A percentile compares a stretch with the other conserved stretches of the same genome.
These are phyloP conservation scores for Podarcis siculus DNA, from an alignment of 2,797 vertebrate genomes.

Conservation along the genomic window DNA sequence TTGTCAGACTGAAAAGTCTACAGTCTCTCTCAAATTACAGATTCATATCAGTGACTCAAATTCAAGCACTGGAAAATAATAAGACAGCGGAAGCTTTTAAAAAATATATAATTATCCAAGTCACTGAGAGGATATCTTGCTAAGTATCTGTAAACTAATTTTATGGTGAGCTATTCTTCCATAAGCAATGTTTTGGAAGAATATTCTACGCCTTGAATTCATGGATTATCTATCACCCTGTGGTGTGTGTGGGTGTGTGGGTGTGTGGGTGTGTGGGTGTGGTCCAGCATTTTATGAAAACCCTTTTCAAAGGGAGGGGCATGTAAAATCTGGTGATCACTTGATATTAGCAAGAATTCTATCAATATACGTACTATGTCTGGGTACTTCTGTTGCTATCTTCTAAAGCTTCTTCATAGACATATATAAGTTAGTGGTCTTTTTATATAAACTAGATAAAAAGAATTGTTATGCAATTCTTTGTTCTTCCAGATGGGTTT, in stretches of 20 bases:
- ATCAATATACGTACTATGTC: neutral
- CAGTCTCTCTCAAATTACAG: neutral
- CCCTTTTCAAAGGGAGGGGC: neutral
- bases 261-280: neutral
- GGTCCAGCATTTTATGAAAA: neutral
- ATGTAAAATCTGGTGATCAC: accelerated
- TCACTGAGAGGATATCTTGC: neutral
- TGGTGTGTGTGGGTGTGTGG: neutral
- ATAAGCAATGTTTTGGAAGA: neutral
- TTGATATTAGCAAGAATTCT: neutral
- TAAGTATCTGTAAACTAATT: neutral
- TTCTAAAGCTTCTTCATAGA: neutral
- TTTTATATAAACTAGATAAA: slow-evolving; percentile 1
- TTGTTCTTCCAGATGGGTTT: slow-evolving; percentile 32
- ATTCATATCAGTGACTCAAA: neutral
- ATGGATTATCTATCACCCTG: neutral
- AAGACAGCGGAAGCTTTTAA: neutral
- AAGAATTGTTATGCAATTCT: neutral
- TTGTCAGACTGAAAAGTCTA: too few relatives aligned
- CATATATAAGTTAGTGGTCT: neutral
- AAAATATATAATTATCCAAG: neutral
- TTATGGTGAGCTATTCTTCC: neutral
- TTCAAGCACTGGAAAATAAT: neutral
- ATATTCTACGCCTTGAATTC: neutral
- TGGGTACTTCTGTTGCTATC: neutral